Base-by-base conservation (phyloP, 92 coral and sea anemone species). In the Pocillopora meandrina region DNA sequence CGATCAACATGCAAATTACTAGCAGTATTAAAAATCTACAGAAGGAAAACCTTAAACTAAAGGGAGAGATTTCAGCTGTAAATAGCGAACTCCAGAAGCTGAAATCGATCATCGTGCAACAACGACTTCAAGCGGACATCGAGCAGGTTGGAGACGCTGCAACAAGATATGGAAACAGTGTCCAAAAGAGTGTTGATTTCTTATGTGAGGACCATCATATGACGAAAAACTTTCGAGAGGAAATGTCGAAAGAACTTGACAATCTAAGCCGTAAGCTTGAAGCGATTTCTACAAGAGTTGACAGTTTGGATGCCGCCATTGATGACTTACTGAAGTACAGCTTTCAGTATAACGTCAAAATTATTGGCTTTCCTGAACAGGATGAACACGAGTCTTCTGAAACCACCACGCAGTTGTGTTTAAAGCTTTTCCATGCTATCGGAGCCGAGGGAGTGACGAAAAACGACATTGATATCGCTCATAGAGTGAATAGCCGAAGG, bases 111-210 rank as follows among this genome's bases (percentile, higher is more conserved):
- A 56, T 76, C 81, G 21, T 57, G 81, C 81, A 76, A 58, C 81
- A 76, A 66, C 81, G 81, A 76, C 68, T 76, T 76, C 81, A 76
- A 66, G 55, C 69, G 18, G 81, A 76, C 66, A 76, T 76, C 6
- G 81, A 76, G 57, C 57, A 66, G 55, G 81, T 76, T 76, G 81
- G 81, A 31, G 82, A 78, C 15, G 71, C 82, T 61, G 62, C 82
- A 52, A 78, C 61, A 72, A 78, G 71, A 71, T 76, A 57, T 62
- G 66, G 61, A 61, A 72, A 71, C 62, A 58, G 82, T 60, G 62
- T 78, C 56, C 82, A 78, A 78, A 78, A 78, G 62, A 78, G 82
- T 78, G 82, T 78, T 61, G 72, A 78, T n/a, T 78, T 78, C 62
- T 72, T 78, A 52, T 61, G 82, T 34, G 82, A 78, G 62, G 82